Percentiles rank a stretch among this genome's conserved stretches.
These are phyloP conservation scores for Motacilla tschutschensis DNA, from an alignment of 2,113 vertebrate species.

Conservation along the genomic window DNA sequence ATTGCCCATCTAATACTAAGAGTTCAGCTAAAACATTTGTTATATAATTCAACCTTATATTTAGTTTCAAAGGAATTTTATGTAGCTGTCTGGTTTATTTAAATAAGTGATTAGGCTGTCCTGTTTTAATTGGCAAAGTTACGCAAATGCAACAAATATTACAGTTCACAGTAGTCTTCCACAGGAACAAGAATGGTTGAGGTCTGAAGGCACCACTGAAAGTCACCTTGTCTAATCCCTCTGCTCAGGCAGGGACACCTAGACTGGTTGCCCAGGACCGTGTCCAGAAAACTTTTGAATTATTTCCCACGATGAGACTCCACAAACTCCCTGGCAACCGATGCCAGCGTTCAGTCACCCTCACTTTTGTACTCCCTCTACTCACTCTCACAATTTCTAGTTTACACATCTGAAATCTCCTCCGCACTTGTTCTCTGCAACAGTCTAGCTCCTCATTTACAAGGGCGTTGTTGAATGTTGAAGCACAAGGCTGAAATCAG, in stretches of 20 bases:
- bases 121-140: not conserved
- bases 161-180: not conserved
- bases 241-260: not conserved
- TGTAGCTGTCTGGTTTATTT: not conserved
- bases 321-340: not conserved
- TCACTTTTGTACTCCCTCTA: not conserved
- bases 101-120: constrained; percentile 3
- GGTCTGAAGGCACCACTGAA: not conserved
- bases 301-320: not conserved
- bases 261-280: not conserved
- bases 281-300: not conserved
- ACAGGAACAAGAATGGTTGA: not conserved
- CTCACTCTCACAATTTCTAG: not conserved
- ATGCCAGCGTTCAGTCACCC: not conserved
- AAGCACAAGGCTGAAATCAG: not conserved
- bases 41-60: not conserved
- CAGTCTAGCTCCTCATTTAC: not conserved
- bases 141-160: not conserved
- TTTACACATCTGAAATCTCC: not conserved
- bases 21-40: constrained; percentile 2
- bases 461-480: not conserved
- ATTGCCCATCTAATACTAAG: not conserved
- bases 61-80: constrained; percentile 5
- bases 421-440: not conserved
- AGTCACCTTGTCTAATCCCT: not conserved